Evolutionary conservation across 2,113 vertebrate genomes (phyloP).

Genomic region (Pyrgilauda ruficollis): DNA sequence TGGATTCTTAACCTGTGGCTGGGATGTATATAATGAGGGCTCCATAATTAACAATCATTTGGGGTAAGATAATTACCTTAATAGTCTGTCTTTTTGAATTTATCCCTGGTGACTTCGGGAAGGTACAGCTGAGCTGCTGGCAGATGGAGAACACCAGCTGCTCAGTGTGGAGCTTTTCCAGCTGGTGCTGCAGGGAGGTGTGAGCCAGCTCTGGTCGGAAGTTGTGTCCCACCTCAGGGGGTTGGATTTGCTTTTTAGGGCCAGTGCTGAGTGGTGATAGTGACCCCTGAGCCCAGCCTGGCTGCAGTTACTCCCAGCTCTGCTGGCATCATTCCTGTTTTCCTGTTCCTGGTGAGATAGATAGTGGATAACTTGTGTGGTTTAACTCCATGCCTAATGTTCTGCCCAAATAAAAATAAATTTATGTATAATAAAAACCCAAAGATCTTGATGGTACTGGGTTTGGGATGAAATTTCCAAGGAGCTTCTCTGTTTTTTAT

Average conservation of each 20-base stretch:
- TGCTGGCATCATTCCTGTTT: neutral
- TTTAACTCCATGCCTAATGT: neutral
- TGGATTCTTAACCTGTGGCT: constrained; percentile 7
- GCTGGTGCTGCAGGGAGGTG: neutral
- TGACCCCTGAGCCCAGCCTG: neutral
- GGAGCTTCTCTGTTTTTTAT: neutral
- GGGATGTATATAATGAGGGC: neutral
- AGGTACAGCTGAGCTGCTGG: neutral
- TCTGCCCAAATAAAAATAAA: neutral
- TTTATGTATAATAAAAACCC: fast-evolving
- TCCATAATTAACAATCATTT: constrained; percentile 38
- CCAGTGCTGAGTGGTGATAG: neutral
- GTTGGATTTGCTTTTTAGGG: neutral
- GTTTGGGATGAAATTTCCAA: neutral
- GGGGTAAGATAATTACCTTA: constrained; percentile 43
- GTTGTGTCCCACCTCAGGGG: neutral
- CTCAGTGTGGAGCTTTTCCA: neutral
- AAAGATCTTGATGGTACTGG: neutral
- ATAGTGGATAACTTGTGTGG: neutral
- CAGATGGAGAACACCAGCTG: constrained; percentile 4
- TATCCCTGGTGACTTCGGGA: constrained; percentile 8
- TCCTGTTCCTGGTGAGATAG: neutral
- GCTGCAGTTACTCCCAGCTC: neutral
- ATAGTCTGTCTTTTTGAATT: neutral
- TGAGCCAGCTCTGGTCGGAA: neutral